Evolutionary conservation across 2,888 invertebrate species (phyloP).

Genomic region (Chrysolina americana): DNA sequence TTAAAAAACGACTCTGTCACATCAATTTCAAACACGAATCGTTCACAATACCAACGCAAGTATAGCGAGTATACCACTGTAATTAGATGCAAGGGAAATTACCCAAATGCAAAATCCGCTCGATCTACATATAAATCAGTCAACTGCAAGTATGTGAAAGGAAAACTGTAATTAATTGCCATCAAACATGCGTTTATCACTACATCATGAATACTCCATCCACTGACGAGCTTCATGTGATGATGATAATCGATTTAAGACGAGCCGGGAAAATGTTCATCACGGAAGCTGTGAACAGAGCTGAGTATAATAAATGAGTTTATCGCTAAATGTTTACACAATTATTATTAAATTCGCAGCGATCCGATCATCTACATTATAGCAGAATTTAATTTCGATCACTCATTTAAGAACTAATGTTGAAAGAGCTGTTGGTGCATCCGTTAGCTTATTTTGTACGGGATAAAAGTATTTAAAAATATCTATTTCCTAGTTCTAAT

Average conservation of each 20-base stretch:
- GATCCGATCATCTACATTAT: neutral
- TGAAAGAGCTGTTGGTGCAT: too few relatives aligned
- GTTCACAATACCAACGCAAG: too few relatives aligned
- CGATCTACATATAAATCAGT: neutral
- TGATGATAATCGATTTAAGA: neutral
- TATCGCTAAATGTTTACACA: neutral
- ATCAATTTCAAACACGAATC: too few relatives aligned
- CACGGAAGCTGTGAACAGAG: neutral
- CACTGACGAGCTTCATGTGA: constrained; percentile 1
- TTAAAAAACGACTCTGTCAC: too few relatives aligned
- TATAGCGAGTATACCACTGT: neutral
- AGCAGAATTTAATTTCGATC: neutral
- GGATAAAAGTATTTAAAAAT: too few relatives aligned
- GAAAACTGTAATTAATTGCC: constrained; percentile 4
- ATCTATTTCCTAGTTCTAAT: too few relatives aligned
- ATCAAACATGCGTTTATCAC: neutral
- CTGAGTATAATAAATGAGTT: neutral
- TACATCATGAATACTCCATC: neutral
- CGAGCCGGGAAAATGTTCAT: neutral
- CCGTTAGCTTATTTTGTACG: too few relatives aligned
- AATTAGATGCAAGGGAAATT: constrained; percentile 1
- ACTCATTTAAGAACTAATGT: neutral
- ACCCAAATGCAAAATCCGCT: neutral
- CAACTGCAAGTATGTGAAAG: neutral
- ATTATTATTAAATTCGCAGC: neutral